Base-by-base conservation (phyloP, 2,113 vertebrate genomes). In the Chaetorhynchus papuensis region DNA sequence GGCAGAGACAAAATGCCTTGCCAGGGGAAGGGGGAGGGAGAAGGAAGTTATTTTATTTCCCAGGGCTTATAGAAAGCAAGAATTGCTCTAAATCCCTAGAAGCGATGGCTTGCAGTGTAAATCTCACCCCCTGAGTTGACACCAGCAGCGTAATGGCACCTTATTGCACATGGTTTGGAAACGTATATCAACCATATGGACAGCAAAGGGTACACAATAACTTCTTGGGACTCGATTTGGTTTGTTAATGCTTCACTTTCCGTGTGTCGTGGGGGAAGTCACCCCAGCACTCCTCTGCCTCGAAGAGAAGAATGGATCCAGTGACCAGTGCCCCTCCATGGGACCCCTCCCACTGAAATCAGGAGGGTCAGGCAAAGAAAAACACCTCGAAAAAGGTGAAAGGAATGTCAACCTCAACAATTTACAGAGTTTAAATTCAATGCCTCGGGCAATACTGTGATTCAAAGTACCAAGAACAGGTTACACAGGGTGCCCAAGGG, bases 31-130 rank as follows among this genome's bases (percentile, higher is more conserved):
- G 69, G 71, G 86, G 94, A 95, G 93, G 65, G 52, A 95, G 69
- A 90, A 95, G 59, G 71, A 91, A 88, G 76, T 87, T 94, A 94
- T 92, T 95, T 95, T 94, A 90, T 93, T 92, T 92, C 72, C 44
- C 57, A 50, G 41, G 75, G 74, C 59, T 96, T 94, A 89, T 91
- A 93, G 90, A 96, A 97, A 97, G 78, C 83, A 91, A 89, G 84
- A 95, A 94, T 94, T 90, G 83, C 74, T 92, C 91, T 95, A 96
- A 93, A 93, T 92, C 95, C 87, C 96, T 91, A 85, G 97, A 95
- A 95, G 93, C 22, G 6, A 92, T 88, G 91, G 91, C 94, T 95
- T 63, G 95, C 76, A 66, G 91, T 27, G 86, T 97, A 96, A 96
- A 97, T 97, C 96, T 97, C 93, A 59, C 69, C 89, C 94, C 53